Evolutionary conservation across 2,797 vertebrate species (phyloP).

Genomic region (Acanthopagrus latus): DNA sequence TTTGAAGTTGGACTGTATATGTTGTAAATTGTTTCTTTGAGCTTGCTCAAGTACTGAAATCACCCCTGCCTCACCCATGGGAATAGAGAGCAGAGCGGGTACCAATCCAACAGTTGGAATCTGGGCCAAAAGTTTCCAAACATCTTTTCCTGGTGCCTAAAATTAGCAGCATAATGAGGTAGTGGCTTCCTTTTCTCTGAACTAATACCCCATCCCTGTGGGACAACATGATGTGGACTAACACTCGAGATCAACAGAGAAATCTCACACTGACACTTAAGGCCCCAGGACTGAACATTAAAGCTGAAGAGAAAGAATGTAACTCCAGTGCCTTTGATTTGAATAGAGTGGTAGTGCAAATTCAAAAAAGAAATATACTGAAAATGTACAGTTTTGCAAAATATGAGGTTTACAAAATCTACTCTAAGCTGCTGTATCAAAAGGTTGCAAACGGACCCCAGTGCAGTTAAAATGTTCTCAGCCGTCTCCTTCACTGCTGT

Average conservation of each 20-base stretch:
- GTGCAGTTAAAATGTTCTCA: slow-evolving; percentile 54
- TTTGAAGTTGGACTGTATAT: slow-evolving; percentile 90
- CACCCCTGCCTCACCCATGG: slow-evolving; percentile 84
- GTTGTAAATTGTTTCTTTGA: slow-evolving; percentile 89
- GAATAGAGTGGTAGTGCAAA: not conserved
- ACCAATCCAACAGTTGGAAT: slow-evolving; percentile 81
- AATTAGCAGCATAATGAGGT: slow-evolving; percentile 88
- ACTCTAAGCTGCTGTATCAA: slow-evolving; percentile 22
- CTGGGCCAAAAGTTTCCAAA: slow-evolving; percentile 84
- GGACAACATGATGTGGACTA: slow-evolving; percentile 82
- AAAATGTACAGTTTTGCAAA: slow-evolving; percentile 7
- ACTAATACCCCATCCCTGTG: slow-evolving; percentile 82
- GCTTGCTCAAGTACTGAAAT: slow-evolving; percentile 87
- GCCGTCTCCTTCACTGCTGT: slow-evolving; percentile 48
- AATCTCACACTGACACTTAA: slow-evolving; percentile 76
- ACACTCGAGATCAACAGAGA: slow-evolving; percentile 82
- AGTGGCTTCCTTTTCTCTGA: slow-evolving; percentile 87
- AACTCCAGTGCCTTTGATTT: slow-evolving; percentile 8
- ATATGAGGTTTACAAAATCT: not conserved
- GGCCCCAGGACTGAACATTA: slow-evolving; percentile 57
- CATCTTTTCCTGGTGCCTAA: slow-evolving; percentile 88
- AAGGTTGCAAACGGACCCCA: slow-evolving; percentile 43
- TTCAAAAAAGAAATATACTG: not conserved
- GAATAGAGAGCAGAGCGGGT: slow-evolving; percentile 80
- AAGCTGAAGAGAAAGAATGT: slow-evolving; percentile 40